Base-by-base conservation (phyloP, 2,113 vertebrate genomes). In the Sylvilagus bachmani region DNA sequence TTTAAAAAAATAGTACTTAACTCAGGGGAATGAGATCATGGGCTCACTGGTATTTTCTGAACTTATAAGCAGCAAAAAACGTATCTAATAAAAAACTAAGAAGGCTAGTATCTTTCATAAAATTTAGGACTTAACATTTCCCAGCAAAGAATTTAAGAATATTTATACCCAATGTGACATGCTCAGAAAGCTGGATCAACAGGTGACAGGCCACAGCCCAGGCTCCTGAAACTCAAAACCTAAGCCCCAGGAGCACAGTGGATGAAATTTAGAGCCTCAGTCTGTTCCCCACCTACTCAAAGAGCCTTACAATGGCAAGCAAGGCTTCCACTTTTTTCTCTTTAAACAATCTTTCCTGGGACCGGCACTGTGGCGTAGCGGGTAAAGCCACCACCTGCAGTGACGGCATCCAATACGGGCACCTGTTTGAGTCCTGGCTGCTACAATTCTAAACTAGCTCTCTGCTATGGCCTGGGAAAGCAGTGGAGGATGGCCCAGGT, bases 121-220 rank as follows among this genome's bases (percentile, higher is more conserved):
- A 89, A 84, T 44, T 73, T 33, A 92, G 38, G 78, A 89, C 27
- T 80, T 58, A 31, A 58, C 2, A 83, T 83, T 88, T 88, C 70
- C 49, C 4, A 61, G 25, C 7, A 73, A 82, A 88, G 36, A 83
- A 83, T 83, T 78, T 62, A 10, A 44, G 49, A 64, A 53, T 8
- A 88, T 49, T 64, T 83, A 69, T 64, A 87, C 29, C 62, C 61
- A 36, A 67, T 22, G 14, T 70, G 31, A 87, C 69, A 75, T 61
- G 78, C 12, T 67, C 64, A 55, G 55, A 70, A 86, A 74, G 24
- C 36, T 25, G 86, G 67, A 11, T 82, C 36, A 82, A 78, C 67
- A 33, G 64, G 62, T 53, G 27, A 27, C 16, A 33, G 83, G 62
- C n/a, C n/a, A 87, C 24, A 89, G 61, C 25, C 78, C 19, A 69